Evolutionary conservation across 2,888 invertebrate species (phyloP).

Genomic region (Drosophila neonasuta): DNA sequence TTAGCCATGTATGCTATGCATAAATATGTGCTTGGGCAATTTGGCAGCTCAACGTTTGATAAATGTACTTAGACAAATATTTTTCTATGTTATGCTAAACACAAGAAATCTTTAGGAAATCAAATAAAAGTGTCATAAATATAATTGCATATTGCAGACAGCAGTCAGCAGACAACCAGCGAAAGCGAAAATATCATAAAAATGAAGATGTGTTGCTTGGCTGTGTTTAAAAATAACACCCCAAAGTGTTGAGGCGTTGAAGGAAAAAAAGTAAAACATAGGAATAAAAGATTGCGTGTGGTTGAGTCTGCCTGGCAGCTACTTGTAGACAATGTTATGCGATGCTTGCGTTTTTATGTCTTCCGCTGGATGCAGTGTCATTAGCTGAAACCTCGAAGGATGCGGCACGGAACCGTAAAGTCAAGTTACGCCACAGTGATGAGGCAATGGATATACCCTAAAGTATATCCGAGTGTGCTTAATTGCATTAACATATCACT

Average conservation of each 20-base stretch:
- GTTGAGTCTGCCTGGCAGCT: conserved; percentile 17
- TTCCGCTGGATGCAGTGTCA: conserved; percentile 48
- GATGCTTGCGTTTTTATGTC: conserved; percentile 44
- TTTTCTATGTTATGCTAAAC: conserved; percentile 59
- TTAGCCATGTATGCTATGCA: conserved; percentile 27
- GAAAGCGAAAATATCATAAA: conserved; percentile 22
- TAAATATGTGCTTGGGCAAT: conserved; percentile 55
- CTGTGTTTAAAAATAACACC: conserved; percentile 12
- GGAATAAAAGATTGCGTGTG: conserved; percentile 5
- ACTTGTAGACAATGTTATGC: conserved; percentile 40
- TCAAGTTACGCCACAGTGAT: neutral
- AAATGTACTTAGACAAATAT: conserved; percentile 60
- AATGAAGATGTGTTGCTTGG: conserved; percentile 4
- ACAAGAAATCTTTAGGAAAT: conserved; percentile 68
- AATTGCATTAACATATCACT: neutral
- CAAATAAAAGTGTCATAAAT: conserved; percentile 74
- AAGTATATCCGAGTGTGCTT: neutral
- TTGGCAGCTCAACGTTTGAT: conserved; percentile 63
- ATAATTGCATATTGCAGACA: conserved; percentile 62
- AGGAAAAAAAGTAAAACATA: neutral
- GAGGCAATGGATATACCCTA: conserved; percentile 33
- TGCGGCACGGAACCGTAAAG: conserved; percentile 13
- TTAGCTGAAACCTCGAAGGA: conserved; percentile 45
- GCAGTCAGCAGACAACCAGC: conserved; percentile 17
- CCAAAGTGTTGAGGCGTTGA: conserved; percentile 32